Evolutionary conservation across 1,140 invertebrate genomes (phyloP).

Genomic region (Philotrypesis tridentata): DNA sequence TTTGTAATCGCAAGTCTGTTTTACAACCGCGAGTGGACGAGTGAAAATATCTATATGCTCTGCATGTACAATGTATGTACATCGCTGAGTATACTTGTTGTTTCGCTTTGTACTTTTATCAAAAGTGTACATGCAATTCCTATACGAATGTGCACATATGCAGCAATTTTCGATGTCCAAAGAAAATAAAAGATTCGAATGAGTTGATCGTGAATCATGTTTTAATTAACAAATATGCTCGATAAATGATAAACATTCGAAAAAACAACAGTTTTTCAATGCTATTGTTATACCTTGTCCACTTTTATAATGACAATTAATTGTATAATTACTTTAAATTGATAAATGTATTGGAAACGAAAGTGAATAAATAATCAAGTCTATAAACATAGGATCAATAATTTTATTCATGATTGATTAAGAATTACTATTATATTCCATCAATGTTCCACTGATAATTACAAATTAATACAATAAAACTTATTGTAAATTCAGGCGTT

Average conservation of each 20-base stretch:
- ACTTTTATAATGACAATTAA: not conserved
- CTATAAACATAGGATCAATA: not conserved
- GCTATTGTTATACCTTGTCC: too few species aligned
- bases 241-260: not conserved
- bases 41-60: too few species aligned
- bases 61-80: too few species aligned
- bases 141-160: not conserved
- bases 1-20: too few species aligned
- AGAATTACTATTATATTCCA: conserved; percentile 24
- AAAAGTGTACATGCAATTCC: not conserved
- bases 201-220: not conserved
- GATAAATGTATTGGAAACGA: not conserved
- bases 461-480: conserved; percentile 26
- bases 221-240: not conserved
- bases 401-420: conserved; percentile 21
- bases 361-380: not conserved
- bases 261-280: not conserved
- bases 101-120: not conserved
- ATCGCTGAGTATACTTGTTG: not conserved
- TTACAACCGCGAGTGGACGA: too few species aligned
- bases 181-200: not conserved
- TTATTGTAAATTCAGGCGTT: conserved; percentile 20
- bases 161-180: not conserved
- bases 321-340: not conserved
- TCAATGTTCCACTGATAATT: conserved; percentile 10